Evolutionary conservation across 2,888 invertebrate species (phyloP), one percentile per base, ranked within the genome.

Genomic region (Platycnemis pennipes): DNA sequence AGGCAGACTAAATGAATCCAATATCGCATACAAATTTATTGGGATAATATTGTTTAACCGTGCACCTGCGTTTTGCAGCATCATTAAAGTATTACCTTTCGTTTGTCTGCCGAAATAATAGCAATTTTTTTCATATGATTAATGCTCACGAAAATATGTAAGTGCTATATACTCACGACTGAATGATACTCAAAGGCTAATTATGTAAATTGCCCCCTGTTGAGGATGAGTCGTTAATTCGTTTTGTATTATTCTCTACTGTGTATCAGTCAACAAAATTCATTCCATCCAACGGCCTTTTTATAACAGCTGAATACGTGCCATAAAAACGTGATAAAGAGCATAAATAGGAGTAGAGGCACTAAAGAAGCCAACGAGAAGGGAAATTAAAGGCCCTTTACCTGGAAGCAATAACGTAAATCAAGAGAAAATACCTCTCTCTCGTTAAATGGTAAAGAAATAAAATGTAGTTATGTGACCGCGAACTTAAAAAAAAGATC

Each of bases 401-500:
- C 31, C 69, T 77, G 69, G 69, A 77, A 31, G 69, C 11, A 77
- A 77, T 77, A 77, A 77, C 31, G 31, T 77, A 77, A 77, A 77
- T 77, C 69, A 77, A 77, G 69, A 37, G 69, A 77, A 77, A 11
- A 69, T n/a, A 69, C 69, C 69, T n/a, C 13, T 77, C 69, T 4
- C 69, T 16, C 11, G 37, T 2, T 77, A 77, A 31, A 37, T n/a
- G 69, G 31, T 16, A 31, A 77, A 77, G 69, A 77, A 31, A 77
- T 77, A 77, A 77, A 77, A 77, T 31, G 5, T 1, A 0, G 13
- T 31, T 31, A 31, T 63, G 16, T 1, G 69, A 77, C 31, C 31
- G 69, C 11, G 31, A 77, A 77, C 22, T 22, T 63, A 5, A 77
- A 77, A 77, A 31, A 13, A 77, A 31, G 31, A 31, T 77, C 31